These are phyloP conservation scores for Nematostella vectensis DNA, from an alignment of 92 coral and sea anemone species.

Conservation along the genomic window DNA sequence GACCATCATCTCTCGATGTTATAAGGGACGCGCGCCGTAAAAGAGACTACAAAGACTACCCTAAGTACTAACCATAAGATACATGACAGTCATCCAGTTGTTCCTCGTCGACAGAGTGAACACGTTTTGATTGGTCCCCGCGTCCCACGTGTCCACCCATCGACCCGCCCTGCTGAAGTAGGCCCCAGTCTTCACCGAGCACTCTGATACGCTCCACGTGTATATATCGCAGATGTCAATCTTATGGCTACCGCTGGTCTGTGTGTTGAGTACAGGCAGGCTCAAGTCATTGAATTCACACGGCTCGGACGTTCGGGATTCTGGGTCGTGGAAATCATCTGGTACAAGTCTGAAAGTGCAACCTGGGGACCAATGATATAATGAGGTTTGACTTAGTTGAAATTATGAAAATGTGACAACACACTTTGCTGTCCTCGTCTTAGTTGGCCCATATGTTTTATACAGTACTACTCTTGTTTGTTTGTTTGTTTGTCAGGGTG, in stretches of 20 bases:
- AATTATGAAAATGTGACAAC: neutral
- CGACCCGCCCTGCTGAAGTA: slow-evolving; percentile 6
- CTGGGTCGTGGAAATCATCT: slow-evolving; percentile 8
- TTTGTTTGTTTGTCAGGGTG: no score
- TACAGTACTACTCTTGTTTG: no score
- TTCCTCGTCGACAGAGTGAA: slow-evolving; percentile 9
- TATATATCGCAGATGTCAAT: slow-evolving; percentile 28
- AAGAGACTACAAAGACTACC: no score
- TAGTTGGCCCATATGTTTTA: no score
- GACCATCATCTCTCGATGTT: no score
- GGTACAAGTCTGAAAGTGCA: slow-evolving; percentile 26
- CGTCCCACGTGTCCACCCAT: slow-evolving; percentile 30
- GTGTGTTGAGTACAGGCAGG: slow-evolving; percentile 11
- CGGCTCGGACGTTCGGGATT: slow-evolving; percentile 7
- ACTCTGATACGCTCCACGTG: slow-evolving; percentile 13
- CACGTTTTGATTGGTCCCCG: slow-evolving; percentile 15
- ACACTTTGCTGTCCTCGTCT: no score
- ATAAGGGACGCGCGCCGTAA: no score
- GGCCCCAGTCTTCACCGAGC: slow-evolving; percentile 17
- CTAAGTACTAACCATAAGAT: slow-evolving; percentile 6
- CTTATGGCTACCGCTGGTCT: slow-evolving; percentile 19
- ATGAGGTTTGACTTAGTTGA: neutral
- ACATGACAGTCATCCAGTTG: no score
- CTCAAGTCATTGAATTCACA: slow-evolving; percentile 13
- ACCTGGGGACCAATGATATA: slow-evolving; percentile 6